These are phyloP conservation scores for Pterostichus niger DNA, from an alignment of 2,888 invertebrate genomes.

Conservation along the genomic window DNA sequence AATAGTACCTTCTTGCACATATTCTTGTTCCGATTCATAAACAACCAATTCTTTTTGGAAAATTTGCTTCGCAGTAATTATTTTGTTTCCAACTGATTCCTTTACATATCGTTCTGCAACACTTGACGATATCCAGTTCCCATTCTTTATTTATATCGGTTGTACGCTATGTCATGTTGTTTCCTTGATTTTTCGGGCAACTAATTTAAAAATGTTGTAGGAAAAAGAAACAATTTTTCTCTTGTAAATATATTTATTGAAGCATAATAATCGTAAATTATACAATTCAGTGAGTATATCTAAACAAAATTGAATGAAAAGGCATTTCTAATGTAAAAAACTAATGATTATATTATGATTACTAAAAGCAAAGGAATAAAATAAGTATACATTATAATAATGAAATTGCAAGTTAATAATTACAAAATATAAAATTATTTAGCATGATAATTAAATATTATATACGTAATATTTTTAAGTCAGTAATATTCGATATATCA, in stretches of 20 bases:
- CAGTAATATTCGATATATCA: slow-evolving; percentile 4
- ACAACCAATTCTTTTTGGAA: too few relatives aligned
- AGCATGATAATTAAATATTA: slow-evolving; percentile 29
- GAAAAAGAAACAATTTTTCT: slow-evolving; percentile 12
- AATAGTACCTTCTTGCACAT: too few relatives aligned
- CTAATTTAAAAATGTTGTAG: neutral
- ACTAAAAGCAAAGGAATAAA: slow-evolving; percentile 32
- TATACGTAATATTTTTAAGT: slow-evolving; percentile 13
- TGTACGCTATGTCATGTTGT: too few relatives aligned
- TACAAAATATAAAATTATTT: slow-evolving; percentile 18
- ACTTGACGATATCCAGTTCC: too few relatives aligned
- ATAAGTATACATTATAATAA: slow-evolving; percentile 9
- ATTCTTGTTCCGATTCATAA: too few relatives aligned
- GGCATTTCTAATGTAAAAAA: slow-evolving; percentile 42
- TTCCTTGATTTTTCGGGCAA: neutral
- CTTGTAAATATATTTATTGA: slow-evolving; percentile 59
- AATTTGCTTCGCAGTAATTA: too few relatives aligned
- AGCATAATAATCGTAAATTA: slow-evolving; percentile 50
- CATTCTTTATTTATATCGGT: too few relatives aligned
- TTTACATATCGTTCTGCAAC: too few relatives aligned
- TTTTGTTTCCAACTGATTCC: too few relatives aligned
- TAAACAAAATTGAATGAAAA: slow-evolving; percentile 22
- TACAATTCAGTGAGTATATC: slow-evolving; percentile 30
- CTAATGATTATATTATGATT: slow-evolving; percentile 12
- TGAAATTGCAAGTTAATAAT: slow-evolving; percentile 23